Evolutionary conservation across 2,113 vertebrate genomes (phyloP).

Genomic region (Leptobrachium leishanense): DNA sequence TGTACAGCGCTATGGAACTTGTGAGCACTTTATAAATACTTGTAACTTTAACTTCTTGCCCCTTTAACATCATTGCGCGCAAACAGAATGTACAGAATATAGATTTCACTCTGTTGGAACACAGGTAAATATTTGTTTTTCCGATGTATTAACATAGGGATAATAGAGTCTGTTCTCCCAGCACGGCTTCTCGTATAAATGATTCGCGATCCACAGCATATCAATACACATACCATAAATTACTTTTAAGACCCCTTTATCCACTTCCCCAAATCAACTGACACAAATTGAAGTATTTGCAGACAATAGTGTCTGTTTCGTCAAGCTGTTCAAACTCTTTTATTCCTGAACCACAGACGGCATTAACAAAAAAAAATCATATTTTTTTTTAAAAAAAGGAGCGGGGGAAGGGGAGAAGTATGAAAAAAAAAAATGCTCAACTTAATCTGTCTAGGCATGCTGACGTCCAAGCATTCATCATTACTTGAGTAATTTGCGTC

Average conservation of each 20-base stretch:
- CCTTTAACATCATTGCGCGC: no score
- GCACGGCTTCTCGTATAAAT: not conserved
- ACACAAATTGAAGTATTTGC: not conserved
- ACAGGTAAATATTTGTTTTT: not conserved
- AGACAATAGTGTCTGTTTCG: not conserved
- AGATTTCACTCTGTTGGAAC: not conserved
- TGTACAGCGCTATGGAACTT: no score
- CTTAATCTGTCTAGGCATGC: slow-evolving; percentile 66
- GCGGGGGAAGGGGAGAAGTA: not conserved
- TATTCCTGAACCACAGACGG: slow-evolving; percentile 8
- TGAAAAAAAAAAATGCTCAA: slow-evolving; percentile 56
- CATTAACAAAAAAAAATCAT: slow-evolving; percentile 48
- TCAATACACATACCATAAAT: not conserved
- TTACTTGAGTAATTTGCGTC: slow-evolving; percentile 71
- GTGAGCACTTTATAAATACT: no score
- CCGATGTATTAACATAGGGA: not conserved
- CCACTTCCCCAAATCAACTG: not conserved
- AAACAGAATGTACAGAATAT: no score
- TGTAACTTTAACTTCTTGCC: no score
- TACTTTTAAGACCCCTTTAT: not conserved
- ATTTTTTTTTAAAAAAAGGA: not conserved
- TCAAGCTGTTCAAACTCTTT: not conserved
- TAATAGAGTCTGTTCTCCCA: not conserved
- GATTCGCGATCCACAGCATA: not conserved
- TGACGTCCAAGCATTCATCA: slow-evolving; percentile 72